Conservation (phyloP, 2,888 invertebrate genomes). For the Nemapogon koenigi region DNA sequence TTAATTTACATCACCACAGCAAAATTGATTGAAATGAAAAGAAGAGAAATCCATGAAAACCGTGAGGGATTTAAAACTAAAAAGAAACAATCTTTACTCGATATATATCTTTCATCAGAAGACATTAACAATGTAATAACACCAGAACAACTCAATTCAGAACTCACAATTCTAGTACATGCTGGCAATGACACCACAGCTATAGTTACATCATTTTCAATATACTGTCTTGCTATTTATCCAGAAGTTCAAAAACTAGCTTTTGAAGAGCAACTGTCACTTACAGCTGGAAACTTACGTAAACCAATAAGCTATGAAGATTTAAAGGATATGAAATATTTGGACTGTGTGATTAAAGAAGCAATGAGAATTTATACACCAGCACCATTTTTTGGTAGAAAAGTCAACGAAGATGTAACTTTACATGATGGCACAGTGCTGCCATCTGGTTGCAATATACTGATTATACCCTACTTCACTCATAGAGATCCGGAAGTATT, state of each 20-base stretch:
- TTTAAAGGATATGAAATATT: not conserved
- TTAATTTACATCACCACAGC: not conserved
- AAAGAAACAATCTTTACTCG: conserved; percentile 2
- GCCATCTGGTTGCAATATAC: not conserved
- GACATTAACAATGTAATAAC: not conserved
- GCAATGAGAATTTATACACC: not conserved
- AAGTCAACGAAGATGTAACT: not conserved
- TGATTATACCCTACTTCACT: not conserved
- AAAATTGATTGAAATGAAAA: not conserved
- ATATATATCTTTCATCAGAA: not conserved
- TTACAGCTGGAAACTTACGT: not conserved
- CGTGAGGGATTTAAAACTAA: not conserved
- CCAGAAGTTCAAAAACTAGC: not conserved
- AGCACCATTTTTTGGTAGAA: not conserved
- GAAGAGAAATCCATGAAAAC: too few relatives aligned
- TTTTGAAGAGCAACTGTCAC: not conserved
- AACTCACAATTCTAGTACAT: not conserved
- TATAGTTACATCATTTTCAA: not conserved
- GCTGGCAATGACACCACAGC: not conserved
- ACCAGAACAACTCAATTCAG: not conserved
- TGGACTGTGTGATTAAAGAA: not conserved
- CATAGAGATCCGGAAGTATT: not conserved
- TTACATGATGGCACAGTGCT: not conserved
- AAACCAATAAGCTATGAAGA: not conserved
- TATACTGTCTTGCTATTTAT: not conserved